Evolutionary conservation across 2,888 invertebrate genomes (phyloP).

Genomic region (Synergus itoensis): DNA sequence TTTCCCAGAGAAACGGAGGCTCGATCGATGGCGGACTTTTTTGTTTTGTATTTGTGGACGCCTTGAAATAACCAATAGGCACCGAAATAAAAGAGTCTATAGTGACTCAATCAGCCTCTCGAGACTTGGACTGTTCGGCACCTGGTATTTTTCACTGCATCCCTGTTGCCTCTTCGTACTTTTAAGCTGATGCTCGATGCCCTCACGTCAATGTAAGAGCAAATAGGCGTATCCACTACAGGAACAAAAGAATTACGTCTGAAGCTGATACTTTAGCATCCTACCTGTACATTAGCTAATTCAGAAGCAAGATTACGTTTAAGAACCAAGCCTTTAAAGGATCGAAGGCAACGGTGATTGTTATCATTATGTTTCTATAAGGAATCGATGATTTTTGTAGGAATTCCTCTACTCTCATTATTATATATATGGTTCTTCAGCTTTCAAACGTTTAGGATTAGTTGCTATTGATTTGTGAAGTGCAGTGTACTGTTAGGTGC

Average conservation of each 20-base stretch:
- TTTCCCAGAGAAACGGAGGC: slow-evolving; percentile 68
- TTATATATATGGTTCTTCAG: slow-evolving; percentile 21
- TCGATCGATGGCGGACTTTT: slow-evolving; percentile 63
- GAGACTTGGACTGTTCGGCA: slow-evolving; percentile 20
- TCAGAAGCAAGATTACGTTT: slow-evolving; percentile 26
- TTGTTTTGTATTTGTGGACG: slow-evolving; percentile 64
- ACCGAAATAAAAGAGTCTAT: slow-evolving; percentile 68
- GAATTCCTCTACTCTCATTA: slow-evolving; percentile 13
- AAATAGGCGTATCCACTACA: slow-evolving; percentile 18
- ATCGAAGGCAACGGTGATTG: background rate
- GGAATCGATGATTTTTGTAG: slow-evolving; percentile 6
- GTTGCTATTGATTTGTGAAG: slow-evolving; percentile 31
- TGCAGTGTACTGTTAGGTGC: slow-evolving; percentile 28
- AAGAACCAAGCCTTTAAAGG: slow-evolving; percentile 10
- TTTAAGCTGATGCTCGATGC: slow-evolving; percentile 4
- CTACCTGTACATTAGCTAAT: slow-evolving; percentile 36
- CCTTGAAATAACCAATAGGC: slow-evolving; percentile 61
- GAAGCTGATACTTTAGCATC: slow-evolving; percentile 33
- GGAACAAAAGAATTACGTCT: slow-evolving; percentile 15
- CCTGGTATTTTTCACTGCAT: slow-evolving; percentile 8
- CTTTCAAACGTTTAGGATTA: slow-evolving; percentile 12
- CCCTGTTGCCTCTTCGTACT: slow-evolving; percentile 19
- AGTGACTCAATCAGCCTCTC: slow-evolving; percentile 70
- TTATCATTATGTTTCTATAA: slow-evolving; percentile 39
- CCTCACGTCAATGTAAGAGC: slow-evolving; percentile 3